Conservation (phyloP, 1,140 invertebrate genomes). For the Lucilia cuprina region DNA sequence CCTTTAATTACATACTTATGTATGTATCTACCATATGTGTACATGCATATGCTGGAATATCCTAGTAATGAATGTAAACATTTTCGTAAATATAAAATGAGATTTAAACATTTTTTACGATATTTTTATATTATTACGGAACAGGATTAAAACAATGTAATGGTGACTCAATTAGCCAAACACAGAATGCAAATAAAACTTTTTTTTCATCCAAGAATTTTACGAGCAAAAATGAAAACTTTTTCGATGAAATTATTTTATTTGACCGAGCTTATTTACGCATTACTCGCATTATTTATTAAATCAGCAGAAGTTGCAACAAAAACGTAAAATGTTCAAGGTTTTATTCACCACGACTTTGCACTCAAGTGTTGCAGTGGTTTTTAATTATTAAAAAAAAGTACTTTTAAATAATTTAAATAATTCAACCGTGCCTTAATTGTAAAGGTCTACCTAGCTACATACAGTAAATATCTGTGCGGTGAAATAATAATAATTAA, state of each 20-base stretch:
- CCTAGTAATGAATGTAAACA: too few relatives aligned
- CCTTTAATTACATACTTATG: neutral
- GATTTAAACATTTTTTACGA: neutral
- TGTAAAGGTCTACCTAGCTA: too few relatives aligned
- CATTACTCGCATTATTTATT: neutral
- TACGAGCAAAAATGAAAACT: neutral
- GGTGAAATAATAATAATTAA: too few relatives aligned
- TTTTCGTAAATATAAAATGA: neutral
- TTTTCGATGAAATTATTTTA: neutral
- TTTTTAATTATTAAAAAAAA: too few relatives aligned
- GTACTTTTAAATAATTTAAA: too few relatives aligned
- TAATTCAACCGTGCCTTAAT: too few relatives aligned
- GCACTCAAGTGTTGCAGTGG: too few relatives aligned
- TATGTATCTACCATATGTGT: neutral
- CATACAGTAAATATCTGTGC: too few relatives aligned
- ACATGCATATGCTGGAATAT: too few relatives aligned
- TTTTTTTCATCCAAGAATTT: neutral
- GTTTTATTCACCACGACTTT: neutral
- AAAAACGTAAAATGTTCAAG: neutral
- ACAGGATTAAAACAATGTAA: constrained; percentile 3
- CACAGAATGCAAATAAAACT: neutral
- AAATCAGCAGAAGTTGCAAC: neutral
- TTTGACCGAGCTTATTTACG: neutral
- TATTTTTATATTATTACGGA: neutral
- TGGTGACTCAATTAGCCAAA: constrained; percentile 14